Evolutionary conservation across 2,888 invertebrate genomes (phyloP).

Genomic region (Molorchus minor): DNA sequence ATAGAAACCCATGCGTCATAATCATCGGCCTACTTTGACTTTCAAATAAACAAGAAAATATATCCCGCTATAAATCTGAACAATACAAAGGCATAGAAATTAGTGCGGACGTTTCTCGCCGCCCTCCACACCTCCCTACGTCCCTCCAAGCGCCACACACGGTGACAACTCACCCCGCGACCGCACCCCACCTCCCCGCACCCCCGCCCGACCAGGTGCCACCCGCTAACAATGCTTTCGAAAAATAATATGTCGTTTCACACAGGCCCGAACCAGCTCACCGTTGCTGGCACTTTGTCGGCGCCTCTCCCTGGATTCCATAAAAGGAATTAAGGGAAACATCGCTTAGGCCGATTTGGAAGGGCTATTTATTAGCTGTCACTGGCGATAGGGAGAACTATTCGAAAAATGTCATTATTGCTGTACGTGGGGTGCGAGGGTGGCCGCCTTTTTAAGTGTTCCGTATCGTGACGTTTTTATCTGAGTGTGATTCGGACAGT

Average conservation of each 20-base stretch:
- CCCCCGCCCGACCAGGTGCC: background rate
- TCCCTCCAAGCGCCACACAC: constrained; percentile 29
- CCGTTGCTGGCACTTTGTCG: constrained; percentile 35
- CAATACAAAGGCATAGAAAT: constrained; percentile 2
- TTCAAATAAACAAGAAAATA: background rate
- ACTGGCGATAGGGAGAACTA: constrained; percentile 25
- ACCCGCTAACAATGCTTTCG: constrained; percentile 11
- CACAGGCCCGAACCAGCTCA: constrained; percentile 10
- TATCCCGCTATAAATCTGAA: constrained; percentile 2
- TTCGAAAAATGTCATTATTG: constrained; percentile 44
- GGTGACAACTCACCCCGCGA: constrained; percentile 25
- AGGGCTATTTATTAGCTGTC: constrained; percentile 30
- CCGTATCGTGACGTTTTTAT: no score
- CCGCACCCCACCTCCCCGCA: background rate
- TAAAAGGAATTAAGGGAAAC: constrained; percentile 16
- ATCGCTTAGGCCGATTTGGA: constrained; percentile 16
- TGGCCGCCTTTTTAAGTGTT: no score
- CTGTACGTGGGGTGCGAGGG: constrained; percentile 32
- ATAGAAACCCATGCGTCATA: no score
- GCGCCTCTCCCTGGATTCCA: constrained; percentile 20
- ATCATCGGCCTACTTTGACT: no score
- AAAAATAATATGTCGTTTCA: constrained; percentile 13
- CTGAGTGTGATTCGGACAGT: no score
- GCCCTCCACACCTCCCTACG: background rate
- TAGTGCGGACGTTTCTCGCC: constrained; percentile 8